These are phyloP conservation scores for Oncorhynchus kisutch DNA, from an alignment of 2,113 vertebrate genomes.

Conservation along the genomic window DNA sequence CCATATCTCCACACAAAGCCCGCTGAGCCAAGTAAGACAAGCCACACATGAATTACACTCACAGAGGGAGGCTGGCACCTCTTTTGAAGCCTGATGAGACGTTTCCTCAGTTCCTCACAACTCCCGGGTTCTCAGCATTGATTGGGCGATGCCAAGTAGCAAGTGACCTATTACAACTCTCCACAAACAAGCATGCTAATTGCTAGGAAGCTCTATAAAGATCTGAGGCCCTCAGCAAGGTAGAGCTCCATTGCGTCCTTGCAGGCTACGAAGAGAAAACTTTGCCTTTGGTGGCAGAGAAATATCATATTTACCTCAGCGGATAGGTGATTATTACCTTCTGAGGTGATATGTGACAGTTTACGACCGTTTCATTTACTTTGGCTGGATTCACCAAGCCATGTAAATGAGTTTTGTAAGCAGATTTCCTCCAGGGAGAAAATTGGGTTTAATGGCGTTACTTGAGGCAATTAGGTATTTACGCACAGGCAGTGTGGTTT, in stretches of 20 bases:
- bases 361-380: background rate
- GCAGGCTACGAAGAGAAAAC: no score
- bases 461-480: background rate
- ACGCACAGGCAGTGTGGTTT: background rate
- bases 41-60: background rate
- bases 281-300: background rate
- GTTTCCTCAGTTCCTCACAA: background rate
- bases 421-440: background rate
- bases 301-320: background rate
- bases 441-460: background rate
- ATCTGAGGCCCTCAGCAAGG: constrained; percentile 3
- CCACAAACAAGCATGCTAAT: constrained; percentile 29
- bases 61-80: background rate
- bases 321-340: background rate
- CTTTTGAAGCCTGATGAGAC: background rate
- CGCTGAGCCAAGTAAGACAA: background rate
- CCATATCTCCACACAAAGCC: no score
- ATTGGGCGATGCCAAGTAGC: constrained; percentile 16
- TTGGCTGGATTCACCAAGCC: background rate
- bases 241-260: background rate
- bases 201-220: constrained; percentile 33
- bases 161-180: constrained; percentile 23
- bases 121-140: background rate
- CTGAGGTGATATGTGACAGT: background rate
- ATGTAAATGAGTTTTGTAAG: background rate